A percentile compares a stretch with the other conserved stretches of the same genome.
Evolutionary conservation across 2,888 invertebrate species (phyloP).

Genomic region (Thyatira batis): DNA sequence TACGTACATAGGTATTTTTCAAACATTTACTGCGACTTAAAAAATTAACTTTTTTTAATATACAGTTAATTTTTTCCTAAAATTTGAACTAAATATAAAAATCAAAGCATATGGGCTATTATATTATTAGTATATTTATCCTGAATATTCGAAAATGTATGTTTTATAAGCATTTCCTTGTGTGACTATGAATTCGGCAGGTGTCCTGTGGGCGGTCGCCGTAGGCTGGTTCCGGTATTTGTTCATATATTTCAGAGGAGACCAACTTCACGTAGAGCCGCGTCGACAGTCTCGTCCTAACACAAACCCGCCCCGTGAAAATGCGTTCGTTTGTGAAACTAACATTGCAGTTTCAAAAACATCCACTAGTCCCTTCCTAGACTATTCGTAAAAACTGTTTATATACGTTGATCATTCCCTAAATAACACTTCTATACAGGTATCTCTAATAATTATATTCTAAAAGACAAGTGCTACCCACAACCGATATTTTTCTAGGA

Average conservation of each 20-base stretch:
- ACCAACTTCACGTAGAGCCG: slow-evolving; percentile 96
- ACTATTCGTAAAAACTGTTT: slow-evolving; percentile 3
- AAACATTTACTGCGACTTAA: too few species aligned
- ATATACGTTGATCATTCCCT: too few species aligned
- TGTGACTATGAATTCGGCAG: slow-evolving; percentile 13
- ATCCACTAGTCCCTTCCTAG: neutral
- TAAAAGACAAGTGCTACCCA: too few species aligned
- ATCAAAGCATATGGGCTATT: neutral
- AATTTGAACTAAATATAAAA: too few species aligned
- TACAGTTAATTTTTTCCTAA: too few species aligned
- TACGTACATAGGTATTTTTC: too few species aligned
- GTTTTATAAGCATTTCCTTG: neutral
- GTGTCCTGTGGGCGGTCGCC: slow-evolving; percentile 17
- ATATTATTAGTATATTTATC: neutral
- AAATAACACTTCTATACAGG: too few species aligned
- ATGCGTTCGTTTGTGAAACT: slow-evolving; percentile 30
- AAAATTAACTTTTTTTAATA: too few species aligned
- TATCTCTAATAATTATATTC: too few species aligned
- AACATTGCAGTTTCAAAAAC: neutral
- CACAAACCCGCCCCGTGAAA: slow-evolving; percentile 46
- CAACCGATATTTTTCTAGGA: slow-evolving; percentile 17
- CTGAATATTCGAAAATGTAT: neutral
- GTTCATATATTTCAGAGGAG: slow-evolving; percentile 84
- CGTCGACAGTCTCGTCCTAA: slow-evolving; percentile 96
- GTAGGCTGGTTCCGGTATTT: slow-evolving; percentile 18